A percentile compares a stretch with the other conserved stretches of the same genome.
These are phyloP conservation scores for Musca vetustissima DNA, from an alignment of 1,140 invertebrate genomes.

Conservation along the genomic window DNA sequence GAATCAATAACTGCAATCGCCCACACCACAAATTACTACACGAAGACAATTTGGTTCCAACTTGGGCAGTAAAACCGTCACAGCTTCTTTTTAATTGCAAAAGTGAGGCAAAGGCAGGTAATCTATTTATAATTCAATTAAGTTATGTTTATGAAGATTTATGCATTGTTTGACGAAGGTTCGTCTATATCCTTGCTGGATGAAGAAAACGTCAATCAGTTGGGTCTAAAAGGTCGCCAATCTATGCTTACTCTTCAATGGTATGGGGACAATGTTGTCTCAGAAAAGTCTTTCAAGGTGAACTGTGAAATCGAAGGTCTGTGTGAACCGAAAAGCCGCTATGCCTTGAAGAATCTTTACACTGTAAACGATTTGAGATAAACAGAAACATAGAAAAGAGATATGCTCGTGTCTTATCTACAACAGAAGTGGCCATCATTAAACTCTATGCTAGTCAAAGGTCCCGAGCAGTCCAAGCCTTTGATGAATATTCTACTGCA, in stretches of 20 bases:
- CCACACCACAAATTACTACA: neutral
- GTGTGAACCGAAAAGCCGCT: too few species aligned
- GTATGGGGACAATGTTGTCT: neutral
- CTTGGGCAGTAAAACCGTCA: neutral
- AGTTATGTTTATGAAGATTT: neutral
- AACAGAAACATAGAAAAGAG: slow-evolving; percentile 29
- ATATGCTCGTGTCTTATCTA: slow-evolving; percentile 28
- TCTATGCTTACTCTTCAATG: neutral
- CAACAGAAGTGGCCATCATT: slow-evolving; percentile 26
- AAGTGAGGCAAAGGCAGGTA: neutral
- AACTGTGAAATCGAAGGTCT: neutral
- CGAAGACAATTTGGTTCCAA: neutral
- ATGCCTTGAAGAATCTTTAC: too few species aligned
- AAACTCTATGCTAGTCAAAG: slow-evolving; percentile 38
- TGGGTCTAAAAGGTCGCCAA: slow-evolving; percentile 5
- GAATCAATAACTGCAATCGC: too few species aligned
- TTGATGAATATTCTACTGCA: slow-evolving; percentile 42
- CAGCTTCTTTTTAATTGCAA: neutral
- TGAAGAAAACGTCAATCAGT: neutral
- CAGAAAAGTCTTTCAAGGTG: neutral
- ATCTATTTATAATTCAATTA: slow-evolving; percentile 3
- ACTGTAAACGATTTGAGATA: slow-evolving; percentile 25
- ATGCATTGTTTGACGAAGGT: too few species aligned
- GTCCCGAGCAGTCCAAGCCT: slow-evolving; percentile 39
- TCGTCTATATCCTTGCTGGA: neutral